Base-by-base conservation (phyloP, 1,140 invertebrate genomes). In the Cryptotermes secundus region DNA sequence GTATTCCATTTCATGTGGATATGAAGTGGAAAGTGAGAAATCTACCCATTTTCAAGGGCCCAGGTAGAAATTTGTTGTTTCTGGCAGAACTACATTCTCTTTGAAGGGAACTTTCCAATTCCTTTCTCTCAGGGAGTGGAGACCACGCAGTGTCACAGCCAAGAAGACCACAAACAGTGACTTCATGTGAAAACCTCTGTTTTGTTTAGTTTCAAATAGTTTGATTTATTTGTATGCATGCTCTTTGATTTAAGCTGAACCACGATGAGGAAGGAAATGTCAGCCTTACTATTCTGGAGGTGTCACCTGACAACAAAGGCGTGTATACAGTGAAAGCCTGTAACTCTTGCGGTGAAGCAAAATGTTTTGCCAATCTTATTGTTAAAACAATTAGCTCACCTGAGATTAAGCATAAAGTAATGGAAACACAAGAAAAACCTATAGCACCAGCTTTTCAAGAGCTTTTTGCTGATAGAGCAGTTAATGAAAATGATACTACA, bases 291-390 rank as follows among this genome's bases (percentile, higher is more conserved):
- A 93, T 96, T 38, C 90, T 88, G 36, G 90, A 92, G 72, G 92
- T 93, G 0, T 88, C 86, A 16, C 90, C 92, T 3, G 91, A 93
- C 81, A 94, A 96, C 87, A 93, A 94, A 87, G 95, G 95, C 6
- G 94, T 95, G 83, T 96, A 96, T 87, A 94, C 94, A 0, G 94
- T 94, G 0, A 94, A 95, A 87, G 95, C 95, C 0, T 91, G 90
- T 2, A 96, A 96, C 88, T 87, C 89, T 34, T 90, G 91, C 34
- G 96, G 96, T n/a, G 95, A 96, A 86, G 95, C 94, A 1, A 96
- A 96, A 87, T 95, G 95, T 86, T 95, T 96, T 85, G 94, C 95
- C 0, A 94, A 95, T 86, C 87, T 97, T 6, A 95, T 95, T 79
- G 94, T 96, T 0, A 94, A 94, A 88, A 90, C 92, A 0, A 31